Evolutionary conservation across 2,888 invertebrate species (phyloP).

Genomic region (Seira musarum): DNA sequence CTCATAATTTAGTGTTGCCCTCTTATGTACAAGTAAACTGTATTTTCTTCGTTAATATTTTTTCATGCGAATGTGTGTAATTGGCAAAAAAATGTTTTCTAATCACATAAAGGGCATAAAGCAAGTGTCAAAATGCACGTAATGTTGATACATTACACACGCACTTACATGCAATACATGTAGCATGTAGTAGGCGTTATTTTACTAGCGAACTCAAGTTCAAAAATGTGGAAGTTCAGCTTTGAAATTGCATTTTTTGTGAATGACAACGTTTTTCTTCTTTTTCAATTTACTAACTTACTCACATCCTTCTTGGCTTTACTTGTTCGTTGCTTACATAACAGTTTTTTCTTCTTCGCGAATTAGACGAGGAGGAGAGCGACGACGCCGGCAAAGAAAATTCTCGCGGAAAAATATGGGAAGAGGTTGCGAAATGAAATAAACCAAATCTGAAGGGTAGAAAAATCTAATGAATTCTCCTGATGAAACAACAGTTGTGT

Average conservation of each 20-base stretch:
- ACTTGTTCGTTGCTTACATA: not conserved
- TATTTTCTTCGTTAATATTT: no score
- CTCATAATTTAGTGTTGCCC: no score
- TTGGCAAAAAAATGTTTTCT: slow-evolving; percentile 9
- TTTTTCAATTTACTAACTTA: not conserved
- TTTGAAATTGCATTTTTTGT: slow-evolving; percentile 2
- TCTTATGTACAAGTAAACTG: no score
- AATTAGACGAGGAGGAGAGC: not conserved
- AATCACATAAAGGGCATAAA: not conserved
- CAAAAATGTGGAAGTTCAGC: not conserved
- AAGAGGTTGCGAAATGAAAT: not conserved
- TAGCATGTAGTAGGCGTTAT: not conserved
- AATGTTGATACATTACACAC: not conserved
- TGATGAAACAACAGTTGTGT: slow-evolving; percentile 51
- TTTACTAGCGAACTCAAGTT: no score
- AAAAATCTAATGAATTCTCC: not conserved
- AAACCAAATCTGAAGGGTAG: no score
- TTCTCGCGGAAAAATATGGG: not conserved
- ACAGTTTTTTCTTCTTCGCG: not conserved
- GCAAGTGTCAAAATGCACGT: slow-evolving; percentile 1
- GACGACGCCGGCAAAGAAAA: no score
- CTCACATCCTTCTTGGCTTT: not conserved
- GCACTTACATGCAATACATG: not conserved
- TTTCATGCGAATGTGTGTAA: slow-evolving; percentile 5
- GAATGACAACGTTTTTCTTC: not conserved